Percentiles rank a stretch among this genome's conserved stretches.
phyloP scores from a whole-genome alignment of 2,888 invertebrate genomes.

The Megaustenia siamemsis region DNA sequence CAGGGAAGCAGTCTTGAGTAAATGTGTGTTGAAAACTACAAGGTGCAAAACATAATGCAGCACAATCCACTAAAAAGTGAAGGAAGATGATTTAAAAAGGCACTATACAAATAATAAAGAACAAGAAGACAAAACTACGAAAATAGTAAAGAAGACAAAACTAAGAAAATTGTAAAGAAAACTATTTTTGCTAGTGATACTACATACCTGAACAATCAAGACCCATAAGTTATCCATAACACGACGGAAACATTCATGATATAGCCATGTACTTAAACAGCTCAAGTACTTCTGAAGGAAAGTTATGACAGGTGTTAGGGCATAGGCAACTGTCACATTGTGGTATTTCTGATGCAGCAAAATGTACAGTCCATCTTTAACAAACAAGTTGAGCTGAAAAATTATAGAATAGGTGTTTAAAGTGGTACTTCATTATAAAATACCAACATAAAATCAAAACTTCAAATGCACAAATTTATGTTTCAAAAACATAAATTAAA shows the following conservation, averaged over 20 bases:
- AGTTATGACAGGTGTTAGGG: slow-evolving; percentile 67
- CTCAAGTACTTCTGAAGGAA: slow-evolving; percentile 69
- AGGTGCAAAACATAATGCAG: no score
- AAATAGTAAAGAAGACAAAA: background rate
- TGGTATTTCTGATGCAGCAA: slow-evolving; percentile 62
- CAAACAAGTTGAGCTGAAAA: slow-evolving; percentile 71
- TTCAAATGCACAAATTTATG: no score
- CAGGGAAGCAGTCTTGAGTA: no score
- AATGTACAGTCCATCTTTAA: slow-evolving; percentile 68
- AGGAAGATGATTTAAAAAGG: no score
- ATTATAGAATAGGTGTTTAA: no score
- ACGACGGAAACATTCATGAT: slow-evolving; percentile 64
- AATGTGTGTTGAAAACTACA: no score
- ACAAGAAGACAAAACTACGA: background rate
- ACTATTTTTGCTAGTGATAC: background rate
- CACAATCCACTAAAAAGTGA: no score
- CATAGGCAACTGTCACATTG: slow-evolving; percentile 59
- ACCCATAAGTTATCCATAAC: slow-evolving; percentile 72
- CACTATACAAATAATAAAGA: no score
- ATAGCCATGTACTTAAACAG: slow-evolving; percentile 69
- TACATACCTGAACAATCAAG: slow-evolving; percentile 70
- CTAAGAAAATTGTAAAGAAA: background rate
- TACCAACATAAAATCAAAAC: no score
- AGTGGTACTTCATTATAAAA: no score
- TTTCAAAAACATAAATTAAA: no score